Base-by-base conservation (phyloP, 2,797 vertebrate species). In the Lerista edwardsae region DNA sequence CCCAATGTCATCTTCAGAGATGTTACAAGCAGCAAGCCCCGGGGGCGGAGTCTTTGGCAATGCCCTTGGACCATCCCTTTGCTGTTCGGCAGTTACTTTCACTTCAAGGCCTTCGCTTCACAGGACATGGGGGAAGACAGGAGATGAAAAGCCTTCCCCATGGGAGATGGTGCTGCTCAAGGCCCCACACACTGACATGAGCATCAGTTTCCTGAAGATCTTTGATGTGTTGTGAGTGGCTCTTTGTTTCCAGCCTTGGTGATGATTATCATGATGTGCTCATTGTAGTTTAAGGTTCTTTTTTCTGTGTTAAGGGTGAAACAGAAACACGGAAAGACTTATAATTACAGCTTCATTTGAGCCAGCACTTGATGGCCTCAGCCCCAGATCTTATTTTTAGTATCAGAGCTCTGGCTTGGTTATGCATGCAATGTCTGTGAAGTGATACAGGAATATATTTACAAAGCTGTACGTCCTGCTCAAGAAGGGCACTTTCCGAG, bases 71-170 rank as follows among this genome's bases (percentile, higher is more conserved):
- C 47, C 11, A 4, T 36, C 64, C 89, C 78, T 75, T 75, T 84
- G 75, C 68, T 78, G 69, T 90, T 93, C 80, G 69, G 68, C 67
- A 78, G 77, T 84, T 89, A 74, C 76, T 88, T 85, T 90, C 75
- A 83, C 86, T 92, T 94, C 84, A 89, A 85, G 86, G 84, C 65
- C 77, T 93, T 92, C 88, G 72, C 21, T 91, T 91, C 80, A 89
- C 74, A 88, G 61, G 62, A 29, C 68, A 65, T 31, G 44, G 73
- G 81, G 75, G 84, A 90, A 81, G 51, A 83, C 27, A 67, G 80
- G 62, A 91, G 91, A 87, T 88, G 73, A 94, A 93, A 93, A 92
- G 14, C 0, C 23, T 72, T 92, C 86, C 89, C 90, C 83, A 36
- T 76, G 64, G 1, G 1, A 88, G 64, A 82, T 87, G 74, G 73